Evolutionary conservation across 2,888 invertebrate species (phyloP), one percentile per base, ranked within the genome.

Genomic region (Bruchidius siliquastri): DNA sequence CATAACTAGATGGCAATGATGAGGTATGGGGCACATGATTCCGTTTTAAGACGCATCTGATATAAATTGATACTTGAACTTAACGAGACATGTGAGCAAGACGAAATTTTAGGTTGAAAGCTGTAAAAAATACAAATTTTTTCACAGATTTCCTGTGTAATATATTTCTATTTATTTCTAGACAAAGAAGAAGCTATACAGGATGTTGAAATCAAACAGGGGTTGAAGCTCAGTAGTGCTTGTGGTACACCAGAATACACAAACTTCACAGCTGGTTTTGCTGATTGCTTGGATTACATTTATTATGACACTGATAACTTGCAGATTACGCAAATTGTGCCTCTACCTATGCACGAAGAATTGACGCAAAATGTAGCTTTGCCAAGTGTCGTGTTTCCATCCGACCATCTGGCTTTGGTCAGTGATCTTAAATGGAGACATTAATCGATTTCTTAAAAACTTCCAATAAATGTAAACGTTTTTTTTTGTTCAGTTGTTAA

Each of bases 231-330:
- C 76, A 88, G 82, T 20, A 96, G 96, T 85, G 96, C 96, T 0
- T 96, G 94, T 87, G 96, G 96, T 0, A 93, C 92, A 22, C 95
- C 96, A 0, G 87, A 90, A 70, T 97, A 91, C 83, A 98, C 97
- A 0, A 97, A 98, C 85, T 97, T 91, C 82, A 96, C 96, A 0
- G 89, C 88, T 0, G 91, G 90, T 0, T 98, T 98, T 88, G 90
- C 92, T 13, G 97, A 92, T 72, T 97, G 96, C 76, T 88, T 98
- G 74, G 98, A 98, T 87, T 98, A 98, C 82, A 97, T 98, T 81
- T 97, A 92, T 86, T 94, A 93, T 82, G 93, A 96, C 80, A 90
- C 87, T 76, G 87, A 90, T 73, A 87, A 89, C 72, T 85, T 95
- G 20, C 82, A 87, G 79, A 90, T 95, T 0, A 86, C 89, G 69